phyloP scores from a whole-genome alignment of 2,113 vertebrate species.

The Chrysemys picta region DNA sequence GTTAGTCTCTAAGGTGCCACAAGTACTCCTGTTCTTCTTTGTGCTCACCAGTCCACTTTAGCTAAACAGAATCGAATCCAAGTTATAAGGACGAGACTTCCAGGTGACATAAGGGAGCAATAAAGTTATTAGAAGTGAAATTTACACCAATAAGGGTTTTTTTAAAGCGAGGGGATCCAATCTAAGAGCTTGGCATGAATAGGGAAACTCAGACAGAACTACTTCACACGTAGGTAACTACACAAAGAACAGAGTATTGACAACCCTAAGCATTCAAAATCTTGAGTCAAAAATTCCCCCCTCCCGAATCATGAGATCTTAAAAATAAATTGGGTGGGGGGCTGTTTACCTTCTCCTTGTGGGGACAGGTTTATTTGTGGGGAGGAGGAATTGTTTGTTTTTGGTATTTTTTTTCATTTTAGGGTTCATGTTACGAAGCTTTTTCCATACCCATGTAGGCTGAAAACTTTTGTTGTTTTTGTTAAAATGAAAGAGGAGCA shows the following conservation, averaged over 20 bases:
- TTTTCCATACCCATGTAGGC: neutral
- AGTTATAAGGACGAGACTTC: neutral
- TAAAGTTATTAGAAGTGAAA: neutral
- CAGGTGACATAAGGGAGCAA: rapidly evolving
- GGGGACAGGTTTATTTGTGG: neutral
- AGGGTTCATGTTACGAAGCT: neutral
- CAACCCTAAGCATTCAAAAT: neutral
- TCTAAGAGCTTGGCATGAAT: neutral
- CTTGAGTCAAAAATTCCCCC: neutral
- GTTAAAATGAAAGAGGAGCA: neutral
- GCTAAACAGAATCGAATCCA: neutral
- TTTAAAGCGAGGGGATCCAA: neutral
- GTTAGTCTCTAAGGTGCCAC: too few relatives aligned
- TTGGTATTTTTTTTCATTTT: neutral
- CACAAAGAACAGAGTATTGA: rapidly evolving
- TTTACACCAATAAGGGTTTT: neutral
- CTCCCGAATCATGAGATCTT: too few relatives aligned
- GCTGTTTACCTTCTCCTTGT: neutral
- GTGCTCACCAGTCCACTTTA: neutral
- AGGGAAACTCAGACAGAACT: neutral
- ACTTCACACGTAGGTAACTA: rapidly evolving
- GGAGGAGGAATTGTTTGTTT: neutral
- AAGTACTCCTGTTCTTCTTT: too few relatives aligned
- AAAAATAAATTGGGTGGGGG: too few relatives aligned
- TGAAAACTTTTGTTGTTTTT: neutral